phyloP scores from a whole-genome alignment of 2,888 invertebrate species.

The Habroteleia sp. region DNA sequence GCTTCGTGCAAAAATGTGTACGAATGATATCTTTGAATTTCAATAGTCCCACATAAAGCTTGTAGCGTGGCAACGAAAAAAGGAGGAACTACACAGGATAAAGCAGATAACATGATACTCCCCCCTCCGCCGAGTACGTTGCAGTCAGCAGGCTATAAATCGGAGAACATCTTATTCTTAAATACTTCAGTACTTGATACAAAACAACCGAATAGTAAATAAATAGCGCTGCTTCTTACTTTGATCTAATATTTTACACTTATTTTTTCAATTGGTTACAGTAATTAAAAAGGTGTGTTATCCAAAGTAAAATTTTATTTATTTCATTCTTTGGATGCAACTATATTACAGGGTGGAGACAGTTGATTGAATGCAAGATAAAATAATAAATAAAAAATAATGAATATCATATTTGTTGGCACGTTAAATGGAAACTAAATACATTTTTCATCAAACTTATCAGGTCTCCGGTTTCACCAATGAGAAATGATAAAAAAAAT shows the following conservation, averaged over 20 bases:
- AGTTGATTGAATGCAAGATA: too few species aligned
- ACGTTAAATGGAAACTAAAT: too few species aligned
- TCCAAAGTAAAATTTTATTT: too few species aligned
- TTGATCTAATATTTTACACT: neutral
- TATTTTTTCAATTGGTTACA: too few species aligned
- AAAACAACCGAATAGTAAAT: slow-evolving; percentile 67
- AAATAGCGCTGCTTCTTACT: neutral
- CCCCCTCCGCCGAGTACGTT: slow-evolving; percentile 34
- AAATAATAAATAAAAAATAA: too few species aligned
- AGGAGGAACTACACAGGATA: slow-evolving; percentile 59
- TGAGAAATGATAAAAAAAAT: too few species aligned
- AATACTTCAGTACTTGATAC: slow-evolving; percentile 70
- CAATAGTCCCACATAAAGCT: slow-evolving; percentile 56
- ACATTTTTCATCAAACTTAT: too few species aligned
- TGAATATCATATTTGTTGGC: too few species aligned
- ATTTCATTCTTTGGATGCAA: too few species aligned
- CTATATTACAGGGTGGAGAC: too few species aligned
- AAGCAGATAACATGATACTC: slow-evolving; percentile 46
- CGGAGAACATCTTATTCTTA: slow-evolving; percentile 73
- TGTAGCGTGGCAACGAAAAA: slow-evolving; percentile 50
- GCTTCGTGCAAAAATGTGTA: slow-evolving; percentile 21
- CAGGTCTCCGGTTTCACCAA: too few species aligned
- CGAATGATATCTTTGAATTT: slow-evolving; percentile 51
- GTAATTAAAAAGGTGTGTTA: too few species aligned
- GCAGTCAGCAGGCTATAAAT: slow-evolving; percentile 68